Base-by-base conservation (phyloP, 2,797 vertebrate species). In the Menidia menidia region DNA sequence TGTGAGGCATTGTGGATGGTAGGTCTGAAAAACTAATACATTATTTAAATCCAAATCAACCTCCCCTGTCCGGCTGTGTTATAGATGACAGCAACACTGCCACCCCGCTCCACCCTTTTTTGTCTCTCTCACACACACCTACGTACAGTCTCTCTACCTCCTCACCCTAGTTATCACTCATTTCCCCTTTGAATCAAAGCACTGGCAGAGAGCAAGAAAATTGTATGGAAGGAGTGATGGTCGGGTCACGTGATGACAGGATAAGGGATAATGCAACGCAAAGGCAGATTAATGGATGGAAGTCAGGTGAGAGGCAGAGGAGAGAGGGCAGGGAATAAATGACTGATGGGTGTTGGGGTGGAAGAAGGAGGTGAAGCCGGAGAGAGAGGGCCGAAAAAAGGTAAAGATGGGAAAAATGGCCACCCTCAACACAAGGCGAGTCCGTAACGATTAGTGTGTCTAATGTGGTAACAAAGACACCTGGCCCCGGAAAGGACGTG, bases 1-100 rank as follows among this genome's bases (percentile, higher is more conserved):
- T 84, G 77, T 86, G 76, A 89, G 70, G 78, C 81, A 85, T 81
- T 90, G 87, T 88, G 85, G 77, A 87, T 90, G 78, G 83, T 76
- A 74, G 74, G 73, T 81, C 81, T 84, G 77, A 83, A 88, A 89
- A 81, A 83, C 84, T 83, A 87, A 92, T 91, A 88, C 87, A 92
- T 93, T 88, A 93, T 91, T 91, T 85, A 92, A 91, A 92, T 92
- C 85, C 63, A 88, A 91, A 92, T 90, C 85, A 91, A 87, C 73
- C 77, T 84, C 79, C 64, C 84, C 87, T 88, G 85, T 92, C 89
- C 76, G n/a, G 70, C 77, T 67, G 73, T 73, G 84, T 92, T 91
- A 90, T 91, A 83, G 87, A 89, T 90, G 87, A 90, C 89, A 91
- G 83, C 81, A 92, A 89, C 73, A 73, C 78, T 51, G 56, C 64